A percentile compares a stretch with the other conserved stretches of the same genome.
These are phyloP conservation scores for Lampris incognitus DNA, from an alignment of 2,113 vertebrate species.

Conservation along the genomic window DNA sequence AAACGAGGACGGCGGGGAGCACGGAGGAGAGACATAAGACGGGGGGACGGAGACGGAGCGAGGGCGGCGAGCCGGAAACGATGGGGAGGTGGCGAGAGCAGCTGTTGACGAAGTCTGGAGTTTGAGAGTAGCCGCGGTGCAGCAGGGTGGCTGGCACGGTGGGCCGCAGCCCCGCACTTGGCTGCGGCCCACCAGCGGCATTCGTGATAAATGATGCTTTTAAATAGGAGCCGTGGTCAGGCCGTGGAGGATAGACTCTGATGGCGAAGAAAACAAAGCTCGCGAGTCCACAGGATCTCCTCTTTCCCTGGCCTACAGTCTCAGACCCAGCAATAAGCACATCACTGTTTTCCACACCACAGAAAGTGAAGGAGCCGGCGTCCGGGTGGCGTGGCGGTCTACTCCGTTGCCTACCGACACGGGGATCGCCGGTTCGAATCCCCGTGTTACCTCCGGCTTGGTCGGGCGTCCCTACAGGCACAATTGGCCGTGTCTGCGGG, in stretches of 20 bases:
- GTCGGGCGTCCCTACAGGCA: too few species aligned
- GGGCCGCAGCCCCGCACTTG: slow-evolving; percentile 30
- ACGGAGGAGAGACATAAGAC: slow-evolving; percentile 5
- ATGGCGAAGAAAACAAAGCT: slow-evolving; percentile 11
- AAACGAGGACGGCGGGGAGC: background rate
- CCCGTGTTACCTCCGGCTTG: too few species aligned
- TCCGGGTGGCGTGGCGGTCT: too few species aligned
- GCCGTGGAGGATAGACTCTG: slow-evolving; percentile 27
- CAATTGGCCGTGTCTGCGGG: too few species aligned
- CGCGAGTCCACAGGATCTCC: slow-evolving; percentile 15
- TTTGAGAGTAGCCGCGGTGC: slow-evolving; percentile 13
- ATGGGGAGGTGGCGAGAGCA: slow-evolving; percentile 30
- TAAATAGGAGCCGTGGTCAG: slow-evolving; percentile 47
- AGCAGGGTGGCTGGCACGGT: background rate
- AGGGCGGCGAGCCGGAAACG: slow-evolving; percentile 13
- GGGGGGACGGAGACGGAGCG: background rate
- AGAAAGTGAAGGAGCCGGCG: background rate
- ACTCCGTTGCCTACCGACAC: too few species aligned
- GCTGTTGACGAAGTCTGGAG: slow-evolving; percentile 11
- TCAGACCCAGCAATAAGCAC: background rate
- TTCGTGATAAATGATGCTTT: slow-evolving; percentile 49
- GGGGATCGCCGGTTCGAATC: too few species aligned
- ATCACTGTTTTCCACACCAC: slow-evolving; percentile 13
- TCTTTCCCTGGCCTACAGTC: slow-evolving; percentile 8
- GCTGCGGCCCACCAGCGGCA: slow-evolving; percentile 41